Evolutionary conservation across 2,888 invertebrate genomes (phyloP), one percentile per base, ranked within the genome.

Genomic region (Helleia helle): DNA sequence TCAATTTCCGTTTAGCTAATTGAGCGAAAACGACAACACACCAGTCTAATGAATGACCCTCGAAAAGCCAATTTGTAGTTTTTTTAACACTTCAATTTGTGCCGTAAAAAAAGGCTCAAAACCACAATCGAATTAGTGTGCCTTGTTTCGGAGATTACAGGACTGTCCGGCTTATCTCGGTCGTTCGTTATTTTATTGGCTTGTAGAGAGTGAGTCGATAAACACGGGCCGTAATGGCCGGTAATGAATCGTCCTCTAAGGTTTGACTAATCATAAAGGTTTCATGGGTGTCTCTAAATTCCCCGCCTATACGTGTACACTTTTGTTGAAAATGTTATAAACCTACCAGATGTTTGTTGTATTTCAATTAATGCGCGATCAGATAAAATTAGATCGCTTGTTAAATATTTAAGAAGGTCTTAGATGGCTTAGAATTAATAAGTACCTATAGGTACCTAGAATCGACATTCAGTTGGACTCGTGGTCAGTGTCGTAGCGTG

Each of bases 81-180:
- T 84, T 83, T 84, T 83, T 77, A 72, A 80, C 75, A 71, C 83
- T 73, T 79, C 79, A 83, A 81, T 83, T 83, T 83, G 84, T 83
- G 83, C 75, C 77, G 72, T 79, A 80, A 66, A 76, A 84, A 80
- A 79, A 79, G 76, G 72, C 65, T 69, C 76, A 71, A 83, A 83
- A 84, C 84, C 84, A 84, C 84, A 84, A 81, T 83, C 83, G 80
- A 84, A 84, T 84, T 84, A 84, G 84, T 81, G 83, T 81, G 81
- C 84, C 83, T 81, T 84, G 84, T 84, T 81, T 75, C 73, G 75
- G 75, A 84, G 84, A 84, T 84, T 84, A 83, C 80, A 79, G 71
- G 74, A 79, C 76, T 77, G 83, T 81, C 84, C 75, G 72, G 68
- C 72, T 83, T 83, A 84, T 84, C 84, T 83, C 65, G 74, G 71